Base-by-base conservation (phyloP, 1,140 invertebrate species). In the Melipona quadrifasciata region DNA sequence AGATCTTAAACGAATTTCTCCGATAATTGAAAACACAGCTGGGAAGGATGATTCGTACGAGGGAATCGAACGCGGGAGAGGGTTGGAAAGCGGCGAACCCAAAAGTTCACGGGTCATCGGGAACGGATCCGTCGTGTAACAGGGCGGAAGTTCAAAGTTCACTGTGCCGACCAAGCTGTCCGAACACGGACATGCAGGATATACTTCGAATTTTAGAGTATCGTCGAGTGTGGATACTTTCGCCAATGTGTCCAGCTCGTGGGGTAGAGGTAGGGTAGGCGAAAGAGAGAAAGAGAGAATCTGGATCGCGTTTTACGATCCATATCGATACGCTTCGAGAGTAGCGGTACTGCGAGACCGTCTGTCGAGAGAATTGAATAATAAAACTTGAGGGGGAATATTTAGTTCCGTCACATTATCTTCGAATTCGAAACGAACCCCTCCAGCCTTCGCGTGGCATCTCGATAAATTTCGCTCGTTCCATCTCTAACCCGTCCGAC, bases 11-110 rank as follows among this genome's bases (percentile, higher is more conserved):
- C 78, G 85, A 89, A 89, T 90, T 86, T 87, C 70, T 57, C 47
- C 85, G 85, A 90, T 89, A 90, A 90, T 90, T 89, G 87, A 90
- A 87, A 90, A 89, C 80, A 82, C 80, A 89, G 81, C 85, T 84
- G 81, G 74, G 53, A 73, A 77, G 65, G 77, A 86, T 72, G 87
- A 88, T 87, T 82, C 65, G 57, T 39, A 58, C 21, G 12, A 19
- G 70, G 14, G 39, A 19, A n/a, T 58, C 57, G 70, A 21, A 8
- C 17, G n/a, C 2, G 51, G 12, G 19, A 24, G 19, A 57, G n/a
- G 58, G 27, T 21, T 61, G 74, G 70, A 85, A 78, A 82, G 31
- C 70, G 80, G 81, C 85, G 80, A 82, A 77, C 70, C 79, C 27
- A 71, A 90, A 90, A 90, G 85, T 87, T 90, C 85, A 87, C 70